Base-by-base conservation (phyloP, 2,888 invertebrate species). In the Chloroclystis v-ata region DNA sequence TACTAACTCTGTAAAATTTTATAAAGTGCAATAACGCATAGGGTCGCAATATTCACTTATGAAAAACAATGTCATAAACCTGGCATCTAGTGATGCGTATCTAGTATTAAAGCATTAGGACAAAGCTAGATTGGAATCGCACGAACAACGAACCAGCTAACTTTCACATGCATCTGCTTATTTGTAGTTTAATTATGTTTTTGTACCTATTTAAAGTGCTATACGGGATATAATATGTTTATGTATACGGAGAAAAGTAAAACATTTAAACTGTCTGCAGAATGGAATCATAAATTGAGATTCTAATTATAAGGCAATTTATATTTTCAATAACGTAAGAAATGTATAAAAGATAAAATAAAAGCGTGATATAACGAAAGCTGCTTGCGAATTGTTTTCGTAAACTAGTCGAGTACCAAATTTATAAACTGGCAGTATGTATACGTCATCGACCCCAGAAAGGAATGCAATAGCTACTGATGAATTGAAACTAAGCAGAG, bases 361-460 rank as follows among this genome's bases (percentile, higher is more conserved):
- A 20, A 20, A 20, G 20, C 5, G 20, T 20, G 20, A 20, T 20
- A 20, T 20, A n/a, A 20, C 20, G 20, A 4, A 20, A 20, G 20
- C 20, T 5, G 20, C 20, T 5, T 20, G 20, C 5, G 20, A 20
- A 4, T 4, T 20, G n/a, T n/a, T n/a, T n/a, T n/a, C n/a, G n/a
- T n/a, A n/a, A n/a, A n/a, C n/a, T n/a, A n/a, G n/a, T n/a, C n/a
- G n/a, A n/a, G 20, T 2, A 20, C 20, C 20, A 20, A 4, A 20
- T 20, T 20, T 5, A 20, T 4, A 5, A 35, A 35, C 24, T 43
- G 14, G 20, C 28, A 35, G 35, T 20, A 35, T 40, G 45, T 28
- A 9, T 24, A n/a, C 38, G 33, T 33, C 33, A 43, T 43, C 28
- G 9, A 13, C 32, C 10, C 41, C 30, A 37, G 12, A 37, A 13